Base-by-base conservation (phyloP, 2,113 vertebrate species). In the Mesembrinibis cayennensis region DNA sequence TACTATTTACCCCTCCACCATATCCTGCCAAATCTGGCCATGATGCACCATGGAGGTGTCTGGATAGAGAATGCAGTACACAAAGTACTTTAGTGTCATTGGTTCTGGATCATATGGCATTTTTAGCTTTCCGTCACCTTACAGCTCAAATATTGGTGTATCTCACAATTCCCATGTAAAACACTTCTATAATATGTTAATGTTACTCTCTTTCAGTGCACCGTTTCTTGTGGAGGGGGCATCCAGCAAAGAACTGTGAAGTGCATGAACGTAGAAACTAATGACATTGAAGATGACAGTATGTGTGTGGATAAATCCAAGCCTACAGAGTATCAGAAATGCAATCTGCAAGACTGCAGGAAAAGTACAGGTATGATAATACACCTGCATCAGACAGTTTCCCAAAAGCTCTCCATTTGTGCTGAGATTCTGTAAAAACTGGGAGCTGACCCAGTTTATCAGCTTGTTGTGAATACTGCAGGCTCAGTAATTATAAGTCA, bases 161-260 rank as follows among this genome's bases (percentile, higher is more conserved):
- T 44, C 55, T 19, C 26, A 56, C 13, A 30, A 73, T 50, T 91
- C n/a, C 7, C 7, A 6, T 56, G 4, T 55, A 21, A 49, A 85
- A 49, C 22, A n/a, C 9, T 4, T 49, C 23, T 2, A 18, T 12
- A 1, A 1, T 88, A 6, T 83, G 14, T 49, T 42, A 20, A 72
- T 93, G 86, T 40, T 45, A 27, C 56, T 96, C 18, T 95, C 59
- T 98, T 98, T 73, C 97, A 99, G 98, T 99, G 98, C 69, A 92
- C 96, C 0, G 87, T 90, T 92, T 97, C 98, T 36, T 99, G 98
- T 87, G 98, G 98, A 61, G 97, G 96, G 11, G 98, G 98, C 19
- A 38, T 95, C 83, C 98, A 98, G 92, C 96, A 93, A 86, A 98
- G 98, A 85, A 61, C 73, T 34, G 93, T 98, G 56, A 95, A 34